These are phyloP conservation scores for Origma solitaria DNA, from an alignment of 2,113 vertebrate species.

Conservation along the genomic window DNA sequence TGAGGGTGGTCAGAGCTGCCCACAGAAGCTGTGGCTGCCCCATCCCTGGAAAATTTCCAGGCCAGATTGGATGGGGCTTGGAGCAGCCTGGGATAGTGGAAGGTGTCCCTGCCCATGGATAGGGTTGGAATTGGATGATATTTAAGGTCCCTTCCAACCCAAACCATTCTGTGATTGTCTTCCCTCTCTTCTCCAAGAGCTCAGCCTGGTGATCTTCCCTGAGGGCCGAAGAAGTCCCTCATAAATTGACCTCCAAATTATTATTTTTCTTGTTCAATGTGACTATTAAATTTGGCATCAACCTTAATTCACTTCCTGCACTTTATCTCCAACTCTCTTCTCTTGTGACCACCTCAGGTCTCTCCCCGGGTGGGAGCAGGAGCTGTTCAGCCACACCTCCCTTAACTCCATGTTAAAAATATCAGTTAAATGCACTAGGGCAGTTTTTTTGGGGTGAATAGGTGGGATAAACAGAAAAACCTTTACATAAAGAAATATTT, in stretches of 20 bases:
- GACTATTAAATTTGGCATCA: background rate
- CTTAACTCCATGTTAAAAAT: fast-evolving
- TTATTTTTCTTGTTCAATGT: background rate
- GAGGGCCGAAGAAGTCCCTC: background rate
- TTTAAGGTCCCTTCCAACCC: background rate
- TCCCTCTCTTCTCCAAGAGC: background rate
- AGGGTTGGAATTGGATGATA: fast-evolving
- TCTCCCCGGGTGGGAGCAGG: fast-evolving
- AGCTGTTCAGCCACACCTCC: background rate
- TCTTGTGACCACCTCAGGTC: fast-evolving
- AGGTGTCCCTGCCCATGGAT: background rate
- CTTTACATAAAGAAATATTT: background rate
- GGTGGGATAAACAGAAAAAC: background rate
- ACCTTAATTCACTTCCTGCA: background rate
- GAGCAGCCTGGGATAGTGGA: background rate
- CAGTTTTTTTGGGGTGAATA: background rate
- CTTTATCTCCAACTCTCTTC: background rate
- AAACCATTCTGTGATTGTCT: background rate
- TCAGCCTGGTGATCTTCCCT: background rate
- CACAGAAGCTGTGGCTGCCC: background rate
- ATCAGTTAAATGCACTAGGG: background rate
- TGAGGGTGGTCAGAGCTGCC: background rate
- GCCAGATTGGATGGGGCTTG: fast-evolving
- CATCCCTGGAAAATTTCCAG: background rate
- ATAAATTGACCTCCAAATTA: background rate